These are phyloP conservation scores for Sciurus niger DNA, from an alignment of 2,113 vertebrate species.

Conservation along the genomic window DNA sequence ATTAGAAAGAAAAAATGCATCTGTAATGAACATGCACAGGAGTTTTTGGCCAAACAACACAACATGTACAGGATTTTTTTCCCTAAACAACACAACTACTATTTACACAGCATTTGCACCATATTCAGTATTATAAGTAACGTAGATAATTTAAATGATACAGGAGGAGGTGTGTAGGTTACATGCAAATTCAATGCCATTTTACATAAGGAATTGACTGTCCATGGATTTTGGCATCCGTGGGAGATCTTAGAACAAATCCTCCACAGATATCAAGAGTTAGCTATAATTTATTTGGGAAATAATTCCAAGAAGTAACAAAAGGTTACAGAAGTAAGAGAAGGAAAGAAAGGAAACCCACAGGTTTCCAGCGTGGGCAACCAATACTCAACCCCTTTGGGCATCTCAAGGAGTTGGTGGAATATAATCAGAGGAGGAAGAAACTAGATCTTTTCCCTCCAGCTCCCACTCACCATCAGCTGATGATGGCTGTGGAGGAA, in stretches of 20 bases:
- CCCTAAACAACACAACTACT: not conserved
- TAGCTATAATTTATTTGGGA: not conserved
- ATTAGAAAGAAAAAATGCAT: not conserved
- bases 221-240: not conserved
- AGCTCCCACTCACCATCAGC: not conserved
- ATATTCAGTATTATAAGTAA: not conserved
- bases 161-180: not conserved
- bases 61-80: no score
- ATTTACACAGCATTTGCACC: not conserved
- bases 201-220: not conserved
- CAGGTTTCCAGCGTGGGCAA: not conserved
- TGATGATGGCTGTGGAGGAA: not conserved
- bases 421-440: not conserved
- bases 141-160: not conserved
- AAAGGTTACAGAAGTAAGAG: not conserved
- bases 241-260: not conserved
- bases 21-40: not conserved
- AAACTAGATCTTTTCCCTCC: not conserved
- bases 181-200: not conserved
- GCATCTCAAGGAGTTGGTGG: not conserved
- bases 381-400: not conserved
- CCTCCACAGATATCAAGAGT: not conserved
- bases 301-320: not conserved
- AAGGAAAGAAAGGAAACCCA: not conserved
- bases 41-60: no score